A percentile compares a stretch with the other conserved stretches of the same genome.
These are phyloP conservation scores for Lepeophtheirus nordmannii DNA, from an alignment of 2,888 invertebrate genomes.

Conservation along the genomic window DNA sequence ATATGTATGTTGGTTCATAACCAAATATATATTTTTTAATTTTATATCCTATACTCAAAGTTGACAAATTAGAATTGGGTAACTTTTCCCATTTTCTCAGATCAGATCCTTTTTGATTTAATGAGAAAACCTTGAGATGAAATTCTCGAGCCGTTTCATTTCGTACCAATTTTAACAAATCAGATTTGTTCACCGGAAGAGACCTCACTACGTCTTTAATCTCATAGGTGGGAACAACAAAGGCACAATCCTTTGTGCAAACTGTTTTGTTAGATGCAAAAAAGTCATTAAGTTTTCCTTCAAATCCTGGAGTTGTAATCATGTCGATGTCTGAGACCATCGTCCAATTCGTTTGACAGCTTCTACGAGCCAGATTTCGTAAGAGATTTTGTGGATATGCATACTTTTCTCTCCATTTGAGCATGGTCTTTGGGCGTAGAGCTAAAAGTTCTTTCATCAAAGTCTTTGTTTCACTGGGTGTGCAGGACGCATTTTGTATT, in stretches of 20 bases:
- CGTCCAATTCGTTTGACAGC: slow-evolving; percentile 28
- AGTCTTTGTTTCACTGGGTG: slow-evolving; percentile 16
- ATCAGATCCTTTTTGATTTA: slow-evolving; percentile 30
- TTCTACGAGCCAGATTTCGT: slow-evolving; percentile 30
- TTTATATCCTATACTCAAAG: slow-evolving; percentile 28
- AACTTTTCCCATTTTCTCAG: slow-evolving; percentile 29
- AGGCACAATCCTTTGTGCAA: slow-evolving; percentile 29
- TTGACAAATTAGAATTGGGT: slow-evolving; percentile 26
- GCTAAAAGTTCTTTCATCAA: slow-evolving; percentile 24
- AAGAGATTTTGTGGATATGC: slow-evolving; percentile 31
- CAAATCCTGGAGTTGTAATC: slow-evolving; percentile 26
- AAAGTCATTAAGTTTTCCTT: slow-evolving; percentile 26
- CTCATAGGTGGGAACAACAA: slow-evolving; percentile 31
- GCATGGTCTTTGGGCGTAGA: slow-evolving; percentile 11
- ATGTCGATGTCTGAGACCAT: slow-evolving; percentile 31
- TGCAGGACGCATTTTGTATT: slow-evolving; percentile 24
- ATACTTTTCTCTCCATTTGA: slow-evolving; percentile 20
- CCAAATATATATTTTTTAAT: slow-evolving; percentile 30
- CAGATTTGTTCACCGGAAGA: slow-evolving; percentile 29
- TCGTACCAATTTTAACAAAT: slow-evolving; percentile 27
- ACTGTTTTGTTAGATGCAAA: slow-evolving; percentile 21
- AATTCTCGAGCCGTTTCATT: slow-evolving; percentile 25
- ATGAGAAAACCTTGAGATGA: slow-evolving; percentile 27
- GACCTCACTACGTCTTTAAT: slow-evolving; percentile 27
- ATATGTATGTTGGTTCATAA: slow-evolving; percentile 30